Evolutionary conservation across 2,797 vertebrate species (phyloP).

Genomic region (Orestias chungarensis): DNA sequence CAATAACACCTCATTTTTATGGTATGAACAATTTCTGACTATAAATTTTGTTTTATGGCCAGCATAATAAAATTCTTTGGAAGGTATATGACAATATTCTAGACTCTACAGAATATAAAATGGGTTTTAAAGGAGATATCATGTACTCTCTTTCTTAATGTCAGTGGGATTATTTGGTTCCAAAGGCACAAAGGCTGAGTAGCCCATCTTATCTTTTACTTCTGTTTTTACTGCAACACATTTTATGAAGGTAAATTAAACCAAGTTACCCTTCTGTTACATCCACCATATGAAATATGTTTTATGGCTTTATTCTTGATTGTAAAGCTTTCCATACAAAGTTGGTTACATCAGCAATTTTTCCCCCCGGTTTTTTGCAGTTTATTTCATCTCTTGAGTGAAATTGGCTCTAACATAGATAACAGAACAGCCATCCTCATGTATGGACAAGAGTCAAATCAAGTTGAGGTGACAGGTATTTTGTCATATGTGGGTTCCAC

Average conservation of each 20-base stretch:
- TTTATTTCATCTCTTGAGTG: not conserved
- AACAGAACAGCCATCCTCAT: not conserved
- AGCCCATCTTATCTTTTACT: not conserved
- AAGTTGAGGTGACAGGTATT: too few species aligned
- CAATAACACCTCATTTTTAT: slow-evolving; percentile 7
- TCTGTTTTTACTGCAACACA: not conserved
- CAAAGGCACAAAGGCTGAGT: not conserved
- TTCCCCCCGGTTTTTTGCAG: not conserved
- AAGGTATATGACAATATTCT: not conserved
- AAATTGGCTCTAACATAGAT: not conserved
- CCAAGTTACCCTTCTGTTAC: not conserved
- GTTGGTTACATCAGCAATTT: not conserved
- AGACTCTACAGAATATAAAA: not conserved
- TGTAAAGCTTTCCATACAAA: not conserved
- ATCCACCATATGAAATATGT: not conserved
- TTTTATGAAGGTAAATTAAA: not conserved
- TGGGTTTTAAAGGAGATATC: not conserved
- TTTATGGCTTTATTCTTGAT: not conserved
- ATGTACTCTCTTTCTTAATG: not conserved
- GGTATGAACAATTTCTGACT: not conserved
- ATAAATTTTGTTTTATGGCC: not conserved
- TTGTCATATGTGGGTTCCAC: not conserved
- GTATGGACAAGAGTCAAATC: not conserved
- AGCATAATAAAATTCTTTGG: not conserved
- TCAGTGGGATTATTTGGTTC: not conserved